phyloP scores from a whole-genome alignment of 2,797 vertebrate genomes.

The Euthynnus affinis region DNA sequence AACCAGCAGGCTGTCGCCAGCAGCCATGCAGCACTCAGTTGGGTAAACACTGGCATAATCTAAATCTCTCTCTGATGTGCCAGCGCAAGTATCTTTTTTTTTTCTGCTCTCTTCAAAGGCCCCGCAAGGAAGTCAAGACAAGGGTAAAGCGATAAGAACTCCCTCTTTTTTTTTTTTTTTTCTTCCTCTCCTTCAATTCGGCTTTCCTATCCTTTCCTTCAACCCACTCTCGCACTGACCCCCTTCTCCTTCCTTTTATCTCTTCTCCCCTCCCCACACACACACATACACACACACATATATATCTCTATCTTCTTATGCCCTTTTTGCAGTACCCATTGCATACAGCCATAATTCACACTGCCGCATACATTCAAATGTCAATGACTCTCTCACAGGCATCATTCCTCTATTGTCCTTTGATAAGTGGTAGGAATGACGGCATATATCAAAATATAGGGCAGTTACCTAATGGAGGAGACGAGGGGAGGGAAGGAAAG shows the following conservation, averaged over 20 bases:
- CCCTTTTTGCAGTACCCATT: slow-evolving; percentile 72
- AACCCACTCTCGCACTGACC: slow-evolving; percentile 71
- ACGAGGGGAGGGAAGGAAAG: slow-evolving; percentile 39
- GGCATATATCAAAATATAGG: slow-evolving; percentile 76
- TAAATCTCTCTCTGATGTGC: slow-evolving; percentile 80
- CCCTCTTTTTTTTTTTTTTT: slow-evolving; percentile 18
- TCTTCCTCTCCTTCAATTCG: slow-evolving; percentile 36
- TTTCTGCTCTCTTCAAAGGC: slow-evolving; percentile 75
- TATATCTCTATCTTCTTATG: slow-evolving; percentile 67
- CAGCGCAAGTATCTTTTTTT: slow-evolving; percentile 73
- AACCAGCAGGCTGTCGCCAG: slow-evolving; percentile 74
- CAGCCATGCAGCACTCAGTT: slow-evolving; percentile 75
- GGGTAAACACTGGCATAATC: slow-evolving; percentile 81
- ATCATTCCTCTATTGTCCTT: slow-evolving; percentile 81
- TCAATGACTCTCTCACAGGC: slow-evolving; percentile 76
- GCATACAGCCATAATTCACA: slow-evolving; percentile 74
- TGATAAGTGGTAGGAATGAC: slow-evolving; percentile 77
- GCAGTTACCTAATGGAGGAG: slow-evolving; percentile 80
- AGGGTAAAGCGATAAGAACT: slow-evolving; percentile 81
- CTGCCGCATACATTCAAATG: slow-evolving; percentile 79
- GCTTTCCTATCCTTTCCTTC: slow-evolving; percentile 71
- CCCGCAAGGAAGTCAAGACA: slow-evolving; percentile 79
- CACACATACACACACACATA: slow-evolving; percentile 22
- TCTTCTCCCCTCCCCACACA: slow-evolving; percentile 31
- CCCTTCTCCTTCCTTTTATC: slow-evolving; percentile 73